Conservation (phyloP, 2,113 vertebrate species). For the Oriolus oriolus region DNA sequence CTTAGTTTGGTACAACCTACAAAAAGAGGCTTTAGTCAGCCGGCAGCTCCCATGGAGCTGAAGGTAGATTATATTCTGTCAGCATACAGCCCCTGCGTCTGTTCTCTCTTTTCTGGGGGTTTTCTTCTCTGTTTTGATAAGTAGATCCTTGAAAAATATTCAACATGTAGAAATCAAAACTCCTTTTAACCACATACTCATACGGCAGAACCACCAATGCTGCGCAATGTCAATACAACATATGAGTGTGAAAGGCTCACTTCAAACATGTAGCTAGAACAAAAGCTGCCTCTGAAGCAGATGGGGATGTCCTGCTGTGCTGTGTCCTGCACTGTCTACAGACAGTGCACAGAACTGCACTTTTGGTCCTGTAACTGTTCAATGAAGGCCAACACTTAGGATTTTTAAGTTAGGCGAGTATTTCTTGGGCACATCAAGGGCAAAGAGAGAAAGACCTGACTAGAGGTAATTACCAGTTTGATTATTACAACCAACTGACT, state of each 20-base stretch:
- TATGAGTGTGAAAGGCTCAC: background rate
- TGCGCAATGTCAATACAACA: accelerated
- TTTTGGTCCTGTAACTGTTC: background rate
- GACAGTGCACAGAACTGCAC: background rate
- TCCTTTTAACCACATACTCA: background rate
- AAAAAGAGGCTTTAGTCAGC: background rate
- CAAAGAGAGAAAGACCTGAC: background rate
- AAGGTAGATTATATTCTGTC: background rate
- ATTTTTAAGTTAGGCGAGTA: background rate
- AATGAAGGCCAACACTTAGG: background rate
- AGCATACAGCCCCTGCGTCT: background rate
- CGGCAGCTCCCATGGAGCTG: background rate
- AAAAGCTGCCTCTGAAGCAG: background rate
- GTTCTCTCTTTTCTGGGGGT: background rate
- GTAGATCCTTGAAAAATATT: background rate
- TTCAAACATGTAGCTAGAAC: background rate
- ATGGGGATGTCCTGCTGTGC: background rate
- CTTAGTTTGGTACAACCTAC: background rate
- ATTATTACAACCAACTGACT: background rate
- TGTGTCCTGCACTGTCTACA: background rate
- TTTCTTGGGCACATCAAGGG: background rate
- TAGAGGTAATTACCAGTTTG: background rate
- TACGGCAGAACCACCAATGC: background rate
- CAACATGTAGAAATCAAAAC: background rate
- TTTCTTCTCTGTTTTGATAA: background rate